These are phyloP conservation scores for Acestrorhynchus altus DNA, from an alignment of 2,797 vertebrate genomes.

Conservation along the genomic window DNA sequence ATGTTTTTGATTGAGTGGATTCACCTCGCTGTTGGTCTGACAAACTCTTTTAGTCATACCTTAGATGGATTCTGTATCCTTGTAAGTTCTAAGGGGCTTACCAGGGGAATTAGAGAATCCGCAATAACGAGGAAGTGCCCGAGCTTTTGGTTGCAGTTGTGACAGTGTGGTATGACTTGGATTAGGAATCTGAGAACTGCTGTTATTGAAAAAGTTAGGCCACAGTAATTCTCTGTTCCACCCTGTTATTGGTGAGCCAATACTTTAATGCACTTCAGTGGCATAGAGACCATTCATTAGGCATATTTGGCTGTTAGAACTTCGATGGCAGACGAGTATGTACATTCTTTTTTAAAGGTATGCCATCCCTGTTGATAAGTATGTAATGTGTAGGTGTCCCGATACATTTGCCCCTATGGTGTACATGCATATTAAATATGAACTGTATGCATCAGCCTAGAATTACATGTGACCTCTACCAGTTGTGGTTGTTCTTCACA, in stretches of 20 bases:
- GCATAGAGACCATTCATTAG: slow-evolving; percentile 1
- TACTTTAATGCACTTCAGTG: slow-evolving; percentile 16
- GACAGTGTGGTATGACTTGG: slow-evolving; percentile 22
- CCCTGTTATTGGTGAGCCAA: neutral
- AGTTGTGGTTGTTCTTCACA: neutral
- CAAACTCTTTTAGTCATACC: neutral
- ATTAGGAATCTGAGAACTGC: slow-evolving; percentile 7
- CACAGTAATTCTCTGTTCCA: neutral
- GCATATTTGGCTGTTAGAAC: neutral
- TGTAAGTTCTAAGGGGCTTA: slow-evolving; percentile 20
- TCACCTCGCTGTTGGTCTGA: neutral
- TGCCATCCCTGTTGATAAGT: no score
- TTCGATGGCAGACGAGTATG: neutral
- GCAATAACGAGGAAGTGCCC: neutral
- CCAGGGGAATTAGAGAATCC: neutral
- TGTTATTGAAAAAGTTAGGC: neutral
- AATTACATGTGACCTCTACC: neutral
- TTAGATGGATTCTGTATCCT: neutral
- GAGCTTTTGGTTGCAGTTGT: neutral
- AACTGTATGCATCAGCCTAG: no score
- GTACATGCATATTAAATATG: no score
- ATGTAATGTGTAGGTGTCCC: no score
- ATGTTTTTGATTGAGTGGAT: neutral
- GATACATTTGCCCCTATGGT: no score
- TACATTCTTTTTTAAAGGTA: no score